phyloP scores from a whole-genome alignment of 2,797 vertebrate genomes.

The Amazona finschi region DNA sequence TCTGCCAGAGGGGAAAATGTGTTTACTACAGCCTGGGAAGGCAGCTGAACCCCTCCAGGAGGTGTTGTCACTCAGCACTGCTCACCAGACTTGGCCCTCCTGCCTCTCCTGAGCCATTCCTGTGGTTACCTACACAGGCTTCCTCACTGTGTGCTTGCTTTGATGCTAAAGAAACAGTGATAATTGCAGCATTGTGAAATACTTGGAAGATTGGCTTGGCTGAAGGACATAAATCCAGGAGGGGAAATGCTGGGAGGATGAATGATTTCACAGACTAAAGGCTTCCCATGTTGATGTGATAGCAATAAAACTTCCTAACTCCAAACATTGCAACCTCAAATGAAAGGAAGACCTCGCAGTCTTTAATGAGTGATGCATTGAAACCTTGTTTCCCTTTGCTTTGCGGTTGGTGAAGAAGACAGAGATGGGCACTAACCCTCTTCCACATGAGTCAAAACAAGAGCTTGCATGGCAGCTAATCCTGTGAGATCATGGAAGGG shows the following conservation, averaged over 20 bases:
- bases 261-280: conserved; percentile 15
- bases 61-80: not conserved
- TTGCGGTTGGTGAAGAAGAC: not conserved
- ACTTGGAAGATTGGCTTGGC: not conserved
- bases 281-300: not conserved
- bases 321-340: not conserved
- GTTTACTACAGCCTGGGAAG: not conserved
- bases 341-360: not conserved
- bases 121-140: not conserved
- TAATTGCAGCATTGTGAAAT: conserved; percentile 37
- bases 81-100: not conserved
- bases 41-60: not conserved
- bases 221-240: conserved; percentile 5
- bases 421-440: not conserved
- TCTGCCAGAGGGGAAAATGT: not conserved
- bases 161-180: not conserved
- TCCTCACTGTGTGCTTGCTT: not conserved
- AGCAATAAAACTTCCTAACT: not conserved
- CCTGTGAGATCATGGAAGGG: not conserved
- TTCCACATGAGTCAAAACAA: conserved; percentile 5
- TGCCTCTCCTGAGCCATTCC: not conserved
- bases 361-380: not conserved
- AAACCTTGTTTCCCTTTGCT: not conserved
- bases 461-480: not conserved
- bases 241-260: not conserved